Base-by-base conservation (phyloP, 2,797 vertebrate genomes). In the Hypotaenidia philippensis region DNA sequence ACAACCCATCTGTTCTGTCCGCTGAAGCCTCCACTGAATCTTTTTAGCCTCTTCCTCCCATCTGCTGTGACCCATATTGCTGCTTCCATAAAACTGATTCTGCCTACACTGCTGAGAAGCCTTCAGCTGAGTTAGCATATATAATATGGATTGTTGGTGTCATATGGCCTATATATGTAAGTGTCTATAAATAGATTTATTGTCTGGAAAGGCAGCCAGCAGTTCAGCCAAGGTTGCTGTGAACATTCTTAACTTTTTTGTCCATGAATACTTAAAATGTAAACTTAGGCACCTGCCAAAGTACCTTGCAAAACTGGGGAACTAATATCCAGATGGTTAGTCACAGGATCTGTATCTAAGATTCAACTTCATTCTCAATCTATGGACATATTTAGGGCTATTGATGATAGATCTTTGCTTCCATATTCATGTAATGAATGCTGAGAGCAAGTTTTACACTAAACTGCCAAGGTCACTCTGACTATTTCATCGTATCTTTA, bases 1-100 rank as follows among this genome's bases (percentile, higher is more conserved):
- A 95, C 94, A 91, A 87, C 65, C 95, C 96, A 96, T 96, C 95
- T 96, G 96, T 96, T 96, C 89, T 89, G 82, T 89, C 95, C 87
- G 61, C 76, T 96, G 89, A 96, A 95, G 76, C 76, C 91, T 94
- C 76, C 87, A 81, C 93, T 75, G 94, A 96, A 95, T 96, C 94
- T 95, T 96, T 95, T 95, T 87, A 97, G 94, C 95, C 96, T 96
- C 82, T 96, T 96, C 85, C 53, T 96, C 83, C 95, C 95, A 97
- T 97, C 96, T 97, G 95, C 91, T 96, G 94, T 97, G 96, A 96
- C 96, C 96, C 95, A 94, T 96, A 97, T 97, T 96, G 89, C 96
- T 95, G 85, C 93, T 93, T 94, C 93, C 89, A 93, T 91, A 88
- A 96, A 96, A 94, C 82, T 87, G 57, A 78, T 94, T 86, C 94